Evolutionary conservation across 2,113 vertebrate genomes (phyloP), one percentile per base, ranked within the genome.

Genomic region (Paratilapia polleni): DNA sequence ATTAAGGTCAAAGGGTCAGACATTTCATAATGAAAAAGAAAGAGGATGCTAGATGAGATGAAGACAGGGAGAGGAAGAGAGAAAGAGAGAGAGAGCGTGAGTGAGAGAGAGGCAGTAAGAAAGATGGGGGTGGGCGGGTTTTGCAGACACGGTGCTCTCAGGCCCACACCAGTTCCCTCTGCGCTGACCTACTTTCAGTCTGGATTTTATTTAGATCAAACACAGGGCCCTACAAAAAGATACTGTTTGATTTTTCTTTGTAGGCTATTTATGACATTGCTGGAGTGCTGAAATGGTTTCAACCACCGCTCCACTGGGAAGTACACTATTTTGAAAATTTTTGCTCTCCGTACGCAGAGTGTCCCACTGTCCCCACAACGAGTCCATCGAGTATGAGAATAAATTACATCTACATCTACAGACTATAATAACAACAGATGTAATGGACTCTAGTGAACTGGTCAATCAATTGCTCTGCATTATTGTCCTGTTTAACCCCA

Each of bases 141-240:
- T 84, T 85, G 89, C 91, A 95, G 92, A 93, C 90, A 89, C 74
- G 28, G 89, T 87, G 91, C 92, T 94, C 94, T 94, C 92, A 91
- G 88, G 94, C 94, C 85, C 91, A 92, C 94, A 95, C 94, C 94
- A 95, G 94, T 92, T 94, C 93, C 93, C 92, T 90, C 88, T 92
- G 90, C 85, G 59, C 88, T 95, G 94, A 96, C 95, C 95, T 95
- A 95, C 94, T 96, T 96, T 93, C 86, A 56, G 78, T 80, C 90
- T 82, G 91, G 89, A 93, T 94, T 94, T 94, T 94, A 95, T 95
- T 95, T 93, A 95, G 93, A 94, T 94, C 92, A 94, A 95, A 94
- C 88, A 92, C 73, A 38, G 74, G 64, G 83, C 85, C 83, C 79
- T 93, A 86, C 84, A 91, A 94, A 92, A 90, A 92, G 58, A 90